Conservation (phyloP, 2,797 vertebrate species). For the Masticophis lateralis region DNA sequence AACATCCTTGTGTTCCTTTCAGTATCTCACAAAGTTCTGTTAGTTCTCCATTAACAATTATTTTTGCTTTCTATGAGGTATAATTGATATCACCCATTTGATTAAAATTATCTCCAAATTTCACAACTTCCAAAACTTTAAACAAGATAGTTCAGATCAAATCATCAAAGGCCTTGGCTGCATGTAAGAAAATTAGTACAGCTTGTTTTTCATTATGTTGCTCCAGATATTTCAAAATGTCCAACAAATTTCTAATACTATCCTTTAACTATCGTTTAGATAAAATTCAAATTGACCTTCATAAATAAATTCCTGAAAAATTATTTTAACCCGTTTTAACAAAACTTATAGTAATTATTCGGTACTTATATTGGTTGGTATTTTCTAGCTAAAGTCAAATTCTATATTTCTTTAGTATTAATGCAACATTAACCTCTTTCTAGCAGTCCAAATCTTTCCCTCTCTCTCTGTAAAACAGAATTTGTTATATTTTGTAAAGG, state of each 20-base stretch:
- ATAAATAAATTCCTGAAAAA: background rate
- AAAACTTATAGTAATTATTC: background rate
- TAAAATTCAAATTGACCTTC: background rate
- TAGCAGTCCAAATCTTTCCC: background rate
- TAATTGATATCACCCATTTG: background rate
- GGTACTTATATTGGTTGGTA: background rate
- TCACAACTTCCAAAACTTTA: background rate
- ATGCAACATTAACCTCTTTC: background rate
- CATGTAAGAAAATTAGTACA: background rate
- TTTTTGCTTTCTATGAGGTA: background rate
- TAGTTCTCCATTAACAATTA: background rate
- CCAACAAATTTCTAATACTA: background rate
- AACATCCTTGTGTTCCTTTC: background rate
- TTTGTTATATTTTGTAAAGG: background rate
- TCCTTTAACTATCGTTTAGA: background rate
- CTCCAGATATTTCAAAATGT: background rate
- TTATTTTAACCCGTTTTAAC: background rate
- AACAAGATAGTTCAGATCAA: background rate
- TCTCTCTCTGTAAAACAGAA: background rate
- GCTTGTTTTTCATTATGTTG: background rate
- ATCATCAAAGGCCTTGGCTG: background rate
- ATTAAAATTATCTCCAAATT: background rate
- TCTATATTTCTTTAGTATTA: background rate
- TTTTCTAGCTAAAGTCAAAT: background rate
- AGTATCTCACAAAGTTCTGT: background rate